Evolutionary conservation across 2,888 invertebrate species (phyloP), one percentile per base, ranked within the genome.

Genomic region (Zygaena filipendulae): DNA sequence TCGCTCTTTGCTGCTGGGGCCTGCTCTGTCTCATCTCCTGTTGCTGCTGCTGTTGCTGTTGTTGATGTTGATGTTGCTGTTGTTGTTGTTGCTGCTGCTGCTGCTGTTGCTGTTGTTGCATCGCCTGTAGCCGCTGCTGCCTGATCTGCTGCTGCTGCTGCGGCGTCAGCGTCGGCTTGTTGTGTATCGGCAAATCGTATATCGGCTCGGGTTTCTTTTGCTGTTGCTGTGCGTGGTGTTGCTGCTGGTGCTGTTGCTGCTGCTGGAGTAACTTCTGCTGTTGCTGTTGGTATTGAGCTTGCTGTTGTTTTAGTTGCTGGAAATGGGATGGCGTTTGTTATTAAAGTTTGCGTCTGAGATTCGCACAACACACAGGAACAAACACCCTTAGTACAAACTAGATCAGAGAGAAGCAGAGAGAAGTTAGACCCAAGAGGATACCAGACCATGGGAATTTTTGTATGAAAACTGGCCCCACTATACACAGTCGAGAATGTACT

Each of bases 151-250:
- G 50, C 23, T 47, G 48, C 26, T 47, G 50, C 30, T 51, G 52
- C 12, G 40, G 59, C 12, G 66, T 66, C 9, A 64, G 41, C 10
- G 60, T 59, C 11, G 72, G 72, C 38, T 70, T 75, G 49, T 72
- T 75, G 50, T 75, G 75, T 45, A 72, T 68, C 9, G 74, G 75
- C 43, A 74, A 41, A 34, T 75, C 75, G 51, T 75, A 74, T 26
- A 74, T 75, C 1, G 75, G 75, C 35, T 74, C 72, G 2, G 74
- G 74, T 32, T 75, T 72, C 46, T 64, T 64, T 23, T 55, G 61
- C 33, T 45, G 49, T 36, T 45, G 55, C 23, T 52, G 55, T 6
- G n/a, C n/a, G n/a, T n/a, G n/a, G n/a, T n/a, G n/a, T 26, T 50
- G 50, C 22, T 49, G 51, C 6, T 45, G 42, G 11, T 36, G 30